A percentile compares a stretch with the other conserved stretches of the same genome.
Conservation (phyloP, 2,888 invertebrate genomes). For the Hedychridium roseum region DNA sequence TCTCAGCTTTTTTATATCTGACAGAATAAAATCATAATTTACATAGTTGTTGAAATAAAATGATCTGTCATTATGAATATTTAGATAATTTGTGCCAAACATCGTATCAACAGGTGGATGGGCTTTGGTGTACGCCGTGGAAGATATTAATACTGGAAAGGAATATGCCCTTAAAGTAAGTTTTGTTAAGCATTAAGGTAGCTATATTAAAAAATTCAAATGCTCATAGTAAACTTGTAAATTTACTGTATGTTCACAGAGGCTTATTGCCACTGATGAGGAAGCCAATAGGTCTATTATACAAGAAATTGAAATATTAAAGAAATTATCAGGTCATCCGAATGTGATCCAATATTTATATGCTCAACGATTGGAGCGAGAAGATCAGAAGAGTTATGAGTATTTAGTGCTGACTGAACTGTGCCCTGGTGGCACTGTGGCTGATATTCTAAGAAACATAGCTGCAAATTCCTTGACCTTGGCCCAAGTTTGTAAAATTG, state of each 20-base stretch:
- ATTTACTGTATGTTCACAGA: constrained; percentile 61
- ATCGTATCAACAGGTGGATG: constrained; percentile 80
- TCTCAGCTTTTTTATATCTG: background rate
- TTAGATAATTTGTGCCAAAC: constrained; percentile 29
- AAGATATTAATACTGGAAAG: constrained; percentile 84
- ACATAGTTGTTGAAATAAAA: constrained; percentile 15
- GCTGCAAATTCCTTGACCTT: constrained; percentile 68
- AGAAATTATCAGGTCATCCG: constrained; percentile 89
- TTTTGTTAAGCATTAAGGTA: constrained; percentile 70
- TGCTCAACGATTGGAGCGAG: constrained; percentile 67
- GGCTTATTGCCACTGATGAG: constrained; percentile 83
- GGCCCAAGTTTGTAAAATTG: constrained; percentile 80
- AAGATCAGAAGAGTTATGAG: constrained; percentile 67
- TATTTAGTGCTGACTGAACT: constrained; percentile 92
- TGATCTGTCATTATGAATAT: constrained; percentile 13
- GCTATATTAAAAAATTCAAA: constrained; percentile 6
- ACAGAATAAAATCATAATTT: constrained; percentile 9
- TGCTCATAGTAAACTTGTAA: constrained; percentile 3
- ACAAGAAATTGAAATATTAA: constrained; percentile 84
- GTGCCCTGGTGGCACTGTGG: constrained; percentile 76
- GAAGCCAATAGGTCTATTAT: constrained; percentile 81
- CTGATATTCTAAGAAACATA: constrained; percentile 52
- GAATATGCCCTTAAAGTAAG: constrained; percentile 91
- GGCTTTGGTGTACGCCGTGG: constrained; percentile 94
- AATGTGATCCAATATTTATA: constrained; percentile 91